Evolutionary conservation across 2,113 vertebrate species (phyloP).

Genomic region (Leucopsar rothschildi): DNA sequence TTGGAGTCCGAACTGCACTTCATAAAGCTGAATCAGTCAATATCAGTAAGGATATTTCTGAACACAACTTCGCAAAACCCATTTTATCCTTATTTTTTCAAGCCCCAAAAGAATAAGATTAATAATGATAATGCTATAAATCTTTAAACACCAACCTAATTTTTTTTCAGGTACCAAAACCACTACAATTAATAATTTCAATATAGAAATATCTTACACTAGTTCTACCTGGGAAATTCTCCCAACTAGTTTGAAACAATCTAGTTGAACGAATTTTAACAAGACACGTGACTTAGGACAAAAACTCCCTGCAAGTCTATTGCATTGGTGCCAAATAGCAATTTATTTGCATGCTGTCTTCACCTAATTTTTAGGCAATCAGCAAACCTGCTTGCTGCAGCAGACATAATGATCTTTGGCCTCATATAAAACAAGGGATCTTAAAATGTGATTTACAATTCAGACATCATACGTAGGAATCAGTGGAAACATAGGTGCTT

Average conservation of each 20-base stretch:
- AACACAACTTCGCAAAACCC: rapidly evolving
- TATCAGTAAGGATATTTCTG: neutral
- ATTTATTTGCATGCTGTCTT: neutral
- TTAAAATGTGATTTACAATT: neutral
- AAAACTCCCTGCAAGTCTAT: neutral
- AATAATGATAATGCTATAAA: neutral
- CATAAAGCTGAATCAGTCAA: neutral
- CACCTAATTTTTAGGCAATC: neutral
- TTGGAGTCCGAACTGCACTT: neutral
- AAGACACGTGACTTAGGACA: neutral
- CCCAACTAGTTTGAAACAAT: neutral
- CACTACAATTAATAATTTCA: neutral
- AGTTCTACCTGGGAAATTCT: neutral
- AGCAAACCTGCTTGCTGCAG: neutral
- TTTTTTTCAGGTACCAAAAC: neutral
- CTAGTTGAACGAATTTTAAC: neutral
- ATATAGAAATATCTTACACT: neutral
- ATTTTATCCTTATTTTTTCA: neutral
- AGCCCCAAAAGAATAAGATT: neutral
- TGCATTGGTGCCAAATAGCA: neutral
- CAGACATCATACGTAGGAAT: neutral
- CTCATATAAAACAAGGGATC: neutral
- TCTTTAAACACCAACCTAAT: neutral
- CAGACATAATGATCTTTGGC: neutral
- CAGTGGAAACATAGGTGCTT: neutral